Conservation (phyloP, 1,140 invertebrate species). For the Harlomillsia oculata region DNA sequence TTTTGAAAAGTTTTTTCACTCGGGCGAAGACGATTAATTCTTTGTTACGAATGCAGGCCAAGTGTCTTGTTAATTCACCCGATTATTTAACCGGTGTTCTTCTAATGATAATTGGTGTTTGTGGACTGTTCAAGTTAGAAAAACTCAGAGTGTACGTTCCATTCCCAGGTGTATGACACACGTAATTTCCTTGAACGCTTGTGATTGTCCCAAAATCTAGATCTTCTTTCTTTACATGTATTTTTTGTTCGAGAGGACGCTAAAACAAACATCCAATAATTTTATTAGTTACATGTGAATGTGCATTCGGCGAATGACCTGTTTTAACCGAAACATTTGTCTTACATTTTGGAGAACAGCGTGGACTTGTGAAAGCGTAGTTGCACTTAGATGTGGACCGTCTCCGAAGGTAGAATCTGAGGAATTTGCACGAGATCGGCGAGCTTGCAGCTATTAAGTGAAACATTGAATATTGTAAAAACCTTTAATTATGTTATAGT, state of each 20-base stretch:
- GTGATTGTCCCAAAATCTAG: conserved; percentile 30
- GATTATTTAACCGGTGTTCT: conserved; percentile 27
- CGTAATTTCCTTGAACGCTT: conserved; percentile 26
- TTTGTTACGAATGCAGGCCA: too few species aligned
- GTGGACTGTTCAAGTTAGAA: conserved; percentile 21
- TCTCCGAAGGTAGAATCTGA: conserved; percentile 21
- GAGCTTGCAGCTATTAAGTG: conserved; percentile 12
- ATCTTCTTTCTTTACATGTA: conserved; percentile 24
- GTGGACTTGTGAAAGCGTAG: conserved; percentile 20
- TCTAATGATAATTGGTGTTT: conserved; percentile 33
- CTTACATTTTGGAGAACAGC: conserved; percentile 13
- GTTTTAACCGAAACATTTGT: not conserved
- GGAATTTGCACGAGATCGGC: conserved; percentile 24
- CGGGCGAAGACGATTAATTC: too few species aligned
- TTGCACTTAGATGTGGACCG: conserved; percentile 4
- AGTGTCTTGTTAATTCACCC: too few species aligned
- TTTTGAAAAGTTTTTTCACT: too few species aligned
- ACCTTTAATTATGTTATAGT: not conserved
- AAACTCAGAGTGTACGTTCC: conserved; percentile 35
- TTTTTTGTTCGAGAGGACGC: conserved; percentile 29
- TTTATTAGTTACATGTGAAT: not conserved
- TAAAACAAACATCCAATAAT: not conserved
- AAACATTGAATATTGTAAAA: not conserved
- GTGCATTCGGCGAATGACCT: too few species aligned
- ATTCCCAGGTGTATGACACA: conserved; percentile 18